Base-by-base conservation (phyloP, 2,888 invertebrate species). In the Spodoptera picta region DNA sequence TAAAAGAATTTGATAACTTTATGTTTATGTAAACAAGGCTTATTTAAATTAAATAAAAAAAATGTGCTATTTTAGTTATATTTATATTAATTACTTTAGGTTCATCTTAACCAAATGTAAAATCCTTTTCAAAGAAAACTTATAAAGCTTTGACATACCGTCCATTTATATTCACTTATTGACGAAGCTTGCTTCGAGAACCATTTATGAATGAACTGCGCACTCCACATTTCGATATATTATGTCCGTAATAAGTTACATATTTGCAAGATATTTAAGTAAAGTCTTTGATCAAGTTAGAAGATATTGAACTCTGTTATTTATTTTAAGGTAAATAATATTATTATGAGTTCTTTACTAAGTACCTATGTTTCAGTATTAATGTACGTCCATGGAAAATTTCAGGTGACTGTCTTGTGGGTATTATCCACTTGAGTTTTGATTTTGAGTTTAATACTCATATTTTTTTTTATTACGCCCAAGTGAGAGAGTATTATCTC, bases 161-260 rank as follows among this genome's bases (percentile, higher is more conserved):
- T 50, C 2, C 27, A n/a, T 54, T 59, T 56, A 54, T 54, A 72
- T 59, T 7, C 3, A 9, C 7, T 2, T 19, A 24, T 14, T 10
- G 27, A 36, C 43, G 31, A 55, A 60, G 10, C 60, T 73, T 47
- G 1, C 69, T 70, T 73, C 57, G 73, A 61, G 36, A 6, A 50
- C 14, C 6, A 31, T 55, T 36, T 41, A 41, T 73, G 73, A 70
- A 73, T 53, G 54, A 51, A 44, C n/a, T 1, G 12, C 10, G 19
- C 5, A 14, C 44, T 54, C 55, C 9, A 56, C 48, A 45, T 41
- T 36, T 2, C 19, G n/a, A 11, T 12, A 45, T 23, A 23, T 14
- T 42, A 44, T 10, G 2, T 36, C 2, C 2, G 36, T 36, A 36
- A 36, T 41, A 54, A 44, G 23, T 48, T 36, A 36, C 36, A n/a